Conservation (phyloP, 2,797 vertebrate genomes). For the Sebastiscus albofasciatus region DNA sequence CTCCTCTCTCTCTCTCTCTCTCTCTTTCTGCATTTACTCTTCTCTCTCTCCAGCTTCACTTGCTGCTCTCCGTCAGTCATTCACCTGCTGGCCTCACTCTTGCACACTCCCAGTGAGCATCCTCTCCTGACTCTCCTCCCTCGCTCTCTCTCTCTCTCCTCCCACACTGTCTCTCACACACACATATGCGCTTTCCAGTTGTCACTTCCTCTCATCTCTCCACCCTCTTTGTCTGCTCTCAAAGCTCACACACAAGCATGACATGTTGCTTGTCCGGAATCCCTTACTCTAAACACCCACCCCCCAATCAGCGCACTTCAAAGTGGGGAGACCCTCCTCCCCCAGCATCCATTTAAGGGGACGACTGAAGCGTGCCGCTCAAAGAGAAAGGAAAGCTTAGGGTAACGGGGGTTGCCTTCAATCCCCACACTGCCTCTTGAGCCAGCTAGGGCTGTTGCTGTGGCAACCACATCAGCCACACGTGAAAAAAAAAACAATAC, state of each 20-base stretch:
- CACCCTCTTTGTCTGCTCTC: slow-evolving; percentile 53
- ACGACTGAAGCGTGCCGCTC: slow-evolving; percentile 44
- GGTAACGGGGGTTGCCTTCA: slow-evolving; percentile 55
- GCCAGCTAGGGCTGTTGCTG: slow-evolving; percentile 74
- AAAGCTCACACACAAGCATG: slow-evolving; percentile 6
- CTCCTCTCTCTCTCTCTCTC: slow-evolving; percentile 2
- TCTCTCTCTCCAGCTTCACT: slow-evolving; percentile 38
- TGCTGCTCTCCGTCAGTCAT: slow-evolving; percentile 50
- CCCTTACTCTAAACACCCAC: neutral
- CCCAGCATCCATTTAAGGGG: slow-evolving; percentile 11
- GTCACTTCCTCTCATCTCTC: slow-evolving; percentile 58
- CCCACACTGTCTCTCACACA: slow-evolving; percentile 24
- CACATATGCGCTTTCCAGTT: slow-evolving; percentile 34
- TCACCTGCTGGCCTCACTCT: slow-evolving; percentile 76
- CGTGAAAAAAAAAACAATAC: slow-evolving; percentile 26
- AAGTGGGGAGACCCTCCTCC: slow-evolving; percentile 47
- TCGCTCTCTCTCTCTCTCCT: slow-evolving; percentile 8
- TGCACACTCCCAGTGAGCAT: slow-evolving; percentile 49
- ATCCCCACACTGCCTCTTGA: slow-evolving; percentile 57
- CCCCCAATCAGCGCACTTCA: slow-evolving; percentile 15
- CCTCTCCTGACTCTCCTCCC: slow-evolving; percentile 61
- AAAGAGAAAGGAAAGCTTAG: slow-evolving; percentile 55
- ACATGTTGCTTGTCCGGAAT: slow-evolving; percentile 16
- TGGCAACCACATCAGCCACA: slow-evolving; percentile 75
- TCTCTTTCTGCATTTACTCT: neutral